A percentile compares a stretch with the other conserved stretches of the same genome.
Conservation (phyloP, 2,797 vertebrate species). For the Macroramphosus scolopax region DNA sequence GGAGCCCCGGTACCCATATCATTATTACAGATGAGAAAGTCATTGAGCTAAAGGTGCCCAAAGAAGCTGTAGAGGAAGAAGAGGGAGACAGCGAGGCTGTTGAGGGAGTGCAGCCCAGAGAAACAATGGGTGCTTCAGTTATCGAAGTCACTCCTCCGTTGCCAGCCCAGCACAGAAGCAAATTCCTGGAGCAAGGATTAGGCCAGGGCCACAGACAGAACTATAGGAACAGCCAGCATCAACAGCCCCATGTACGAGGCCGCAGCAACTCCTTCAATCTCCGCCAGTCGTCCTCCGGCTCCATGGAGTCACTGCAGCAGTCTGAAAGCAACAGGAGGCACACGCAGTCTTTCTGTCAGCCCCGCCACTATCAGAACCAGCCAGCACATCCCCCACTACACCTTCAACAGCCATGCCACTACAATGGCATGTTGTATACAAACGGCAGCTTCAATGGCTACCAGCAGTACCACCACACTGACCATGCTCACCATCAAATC, state of each 20-base stretch:
- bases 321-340: conserved; percentile 73
- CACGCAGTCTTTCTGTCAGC: conserved; percentile 80
- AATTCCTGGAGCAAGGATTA: conserved; percentile 76
- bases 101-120: conserved; percentile 60
- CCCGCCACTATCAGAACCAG: conserved; percentile 74
- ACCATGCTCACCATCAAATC: conserved; percentile 76
- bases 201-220: conserved; percentile 82
- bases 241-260: conserved; percentile 78
- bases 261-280: conserved; percentile 94
- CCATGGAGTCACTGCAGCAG: conserved; percentile 76
- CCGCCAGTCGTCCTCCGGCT: conserved; percentile 76
- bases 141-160: conserved; percentile 69
- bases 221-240: conserved; percentile 66
- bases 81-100: conserved; percentile 52
- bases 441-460: conserved; percentile 48
- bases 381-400: conserved; percentile 60
- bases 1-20: conserved; percentile 97
- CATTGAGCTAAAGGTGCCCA: conserved; percentile 93
- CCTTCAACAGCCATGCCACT: conserved; percentile 81
- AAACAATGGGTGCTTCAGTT: conserved; percentile 71
- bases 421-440: conserved; percentile 59
- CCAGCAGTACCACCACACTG: conserved; percentile 76
- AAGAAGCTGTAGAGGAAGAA: conserved; percentile 84
- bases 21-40: conserved; percentile 96
- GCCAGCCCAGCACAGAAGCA: conserved; percentile 67